Evolutionary conservation across 2,797 vertebrate genomes (phyloP).

Genomic region (Mus minutoides): DNA sequence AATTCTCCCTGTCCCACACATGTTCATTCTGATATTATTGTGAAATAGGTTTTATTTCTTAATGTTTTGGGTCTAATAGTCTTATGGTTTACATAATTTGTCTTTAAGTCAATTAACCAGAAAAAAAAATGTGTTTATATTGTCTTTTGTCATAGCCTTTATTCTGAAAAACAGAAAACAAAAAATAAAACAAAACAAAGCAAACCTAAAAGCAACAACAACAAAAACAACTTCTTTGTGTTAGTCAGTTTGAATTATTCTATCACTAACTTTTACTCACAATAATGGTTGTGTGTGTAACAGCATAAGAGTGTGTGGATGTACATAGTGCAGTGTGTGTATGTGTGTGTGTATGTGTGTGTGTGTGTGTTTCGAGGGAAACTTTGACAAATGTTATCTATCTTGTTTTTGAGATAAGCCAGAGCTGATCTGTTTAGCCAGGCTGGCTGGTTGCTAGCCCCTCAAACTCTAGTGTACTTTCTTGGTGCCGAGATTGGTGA

Average conservation of each 20-base stretch:
- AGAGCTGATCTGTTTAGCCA: neutral
- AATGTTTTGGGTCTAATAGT: neutral
- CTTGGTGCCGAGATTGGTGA: neutral
- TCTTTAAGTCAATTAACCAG: neutral
- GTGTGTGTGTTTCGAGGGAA: too few relatives aligned
- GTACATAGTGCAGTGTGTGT: too few relatives aligned
- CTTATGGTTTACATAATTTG: neutral
- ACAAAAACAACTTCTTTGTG: neutral
- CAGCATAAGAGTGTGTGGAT: neutral
- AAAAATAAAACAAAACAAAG: too few relatives aligned
- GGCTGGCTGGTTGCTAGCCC: neutral
- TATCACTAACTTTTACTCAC: neutral
- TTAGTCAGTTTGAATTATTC: neutral
- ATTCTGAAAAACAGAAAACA: neutral
- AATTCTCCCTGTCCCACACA: neutral
- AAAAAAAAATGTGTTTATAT: neutral
- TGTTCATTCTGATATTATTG: neutral
- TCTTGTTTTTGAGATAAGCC: neutral
- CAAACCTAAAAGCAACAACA: too few relatives aligned
- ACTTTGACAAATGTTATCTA: neutral
- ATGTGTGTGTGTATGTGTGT: too few relatives aligned
- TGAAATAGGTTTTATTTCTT: neutral
- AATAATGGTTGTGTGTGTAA: neutral
- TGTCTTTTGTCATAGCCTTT: neutral
- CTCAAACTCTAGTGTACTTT: neutral